Evolutionary conservation across 2,797 vertebrate species (phyloP), one percentile per base, ranked within the genome.

Genomic region (Tauraco hartlaubi): DNA sequence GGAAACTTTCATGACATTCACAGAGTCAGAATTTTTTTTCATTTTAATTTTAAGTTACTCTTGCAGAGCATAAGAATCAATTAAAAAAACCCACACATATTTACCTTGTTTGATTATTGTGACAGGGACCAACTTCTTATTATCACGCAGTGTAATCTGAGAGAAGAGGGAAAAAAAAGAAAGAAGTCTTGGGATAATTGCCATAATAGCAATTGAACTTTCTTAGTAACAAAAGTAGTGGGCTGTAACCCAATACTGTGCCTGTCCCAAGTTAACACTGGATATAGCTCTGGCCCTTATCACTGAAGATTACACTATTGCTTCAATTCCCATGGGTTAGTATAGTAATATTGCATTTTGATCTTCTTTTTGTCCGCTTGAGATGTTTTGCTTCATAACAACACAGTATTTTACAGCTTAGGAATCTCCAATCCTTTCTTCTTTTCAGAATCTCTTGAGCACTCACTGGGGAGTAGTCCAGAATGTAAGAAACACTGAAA

Each of bases 21-120:
- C 28, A 21, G 9, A 35, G 26, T 49, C 33, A 82, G 44, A 64
- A 8, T 20, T 31, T 67, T 55, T 18, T 17, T 67, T 59, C 18
- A 43, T 43, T 44, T 84, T 54, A 83, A 80, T 43, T 44, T 84
- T 54, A 83, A 80, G 1, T 55, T 75, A 71, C 10, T 72, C 48
- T 68, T 76, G 35, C 20, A 64, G 41, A 72, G 7, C 15, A 23
- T 31, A 91, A 35, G 37, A 69, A 88, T 33, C 8, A 48, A 84
- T 46, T 83, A 6, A 5, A 81, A 85, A 83, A 72, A 39, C 39
- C 39, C 15, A 12, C 7, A 26, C 25, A 51, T 89, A 44, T 74
- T 98, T 98, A 98, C 98, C 98, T 98, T 98, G 98, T 69, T 98
- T 98, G 91, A 98, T 98, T 96, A 98, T 96, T 69, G 98, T 98